These are phyloP conservation scores for Vidua chalybeata DNA, from an alignment of 2,113 vertebrate genomes.

Conservation along the genomic window DNA sequence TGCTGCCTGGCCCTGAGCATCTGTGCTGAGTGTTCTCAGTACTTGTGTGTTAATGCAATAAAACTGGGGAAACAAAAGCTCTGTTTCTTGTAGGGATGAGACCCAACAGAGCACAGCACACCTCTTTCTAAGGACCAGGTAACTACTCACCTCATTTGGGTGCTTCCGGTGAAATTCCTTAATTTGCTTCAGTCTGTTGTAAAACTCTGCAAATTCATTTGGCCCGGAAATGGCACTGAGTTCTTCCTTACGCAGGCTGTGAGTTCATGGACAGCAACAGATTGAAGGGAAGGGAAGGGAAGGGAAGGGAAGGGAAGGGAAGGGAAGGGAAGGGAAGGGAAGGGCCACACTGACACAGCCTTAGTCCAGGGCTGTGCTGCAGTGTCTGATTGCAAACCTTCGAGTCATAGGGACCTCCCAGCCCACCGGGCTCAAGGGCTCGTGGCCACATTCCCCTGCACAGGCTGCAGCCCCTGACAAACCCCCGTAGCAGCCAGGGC, in stretches of 20 bases:
- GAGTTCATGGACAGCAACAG: not conserved
- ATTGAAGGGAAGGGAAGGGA: not conserved
- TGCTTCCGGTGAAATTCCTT: conserved; percentile 98
- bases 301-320: not conserved
- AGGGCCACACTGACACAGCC: not conserved
- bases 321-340: not conserved
- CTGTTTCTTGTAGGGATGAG: not conserved
- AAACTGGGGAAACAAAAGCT: not conserved
- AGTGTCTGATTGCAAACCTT: not conserved
- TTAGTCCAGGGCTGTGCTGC: not conserved
- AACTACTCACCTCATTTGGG: conserved; percentile 87
- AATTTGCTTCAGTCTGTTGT: conserved; percentile 95
- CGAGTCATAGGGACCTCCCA: fast-evolving
- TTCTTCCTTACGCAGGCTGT: conserved; percentile 90
- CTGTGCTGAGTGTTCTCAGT: not conserved
- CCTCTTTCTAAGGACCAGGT: fast-evolving
- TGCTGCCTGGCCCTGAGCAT: not conserved
- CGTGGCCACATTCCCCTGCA: fast-evolving
- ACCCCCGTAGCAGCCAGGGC: not conserved
- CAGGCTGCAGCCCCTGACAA: fast-evolving
- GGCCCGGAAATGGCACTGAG: conserved; percentile 95
- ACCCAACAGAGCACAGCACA: not conserved
- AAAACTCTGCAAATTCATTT: conserved; percentile 97
- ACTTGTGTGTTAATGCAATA: not conserved
- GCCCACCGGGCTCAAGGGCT: fast-evolving